These are phyloP conservation scores for Psilopsiagon aymara DNA, from an alignment of 2,113 vertebrate genomes.

Conservation along the genomic window DNA sequence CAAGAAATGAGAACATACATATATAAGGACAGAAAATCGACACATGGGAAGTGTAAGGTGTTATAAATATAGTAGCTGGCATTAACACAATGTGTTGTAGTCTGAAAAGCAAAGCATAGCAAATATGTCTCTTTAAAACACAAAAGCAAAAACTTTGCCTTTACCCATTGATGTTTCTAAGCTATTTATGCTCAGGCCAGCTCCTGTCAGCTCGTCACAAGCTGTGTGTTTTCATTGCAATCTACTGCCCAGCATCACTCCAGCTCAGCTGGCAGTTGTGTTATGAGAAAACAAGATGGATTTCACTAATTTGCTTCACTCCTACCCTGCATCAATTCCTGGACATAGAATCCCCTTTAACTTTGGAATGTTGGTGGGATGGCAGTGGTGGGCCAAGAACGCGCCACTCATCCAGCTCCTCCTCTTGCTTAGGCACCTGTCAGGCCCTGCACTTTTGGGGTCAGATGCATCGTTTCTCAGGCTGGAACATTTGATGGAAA, in stretches of 20 bases:
- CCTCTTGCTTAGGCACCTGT: not conserved
- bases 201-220: slow-evolving; percentile 52
- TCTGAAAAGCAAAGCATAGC: slow-evolving; percentile 30
- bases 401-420: not conserved
- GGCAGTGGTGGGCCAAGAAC: not conserved
- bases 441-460: not conserved
- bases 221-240: slow-evolving; percentile 45
- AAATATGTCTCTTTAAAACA: slow-evolving; percentile 12
- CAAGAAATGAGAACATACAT: not conserved
- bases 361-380: not conserved
- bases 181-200: slow-evolving; percentile 39
- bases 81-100: not conserved
- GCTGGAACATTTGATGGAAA: not conserved
- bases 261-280: slow-evolving; percentile 32
- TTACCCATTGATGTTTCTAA: slow-evolving; percentile 27
- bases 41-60: slow-evolving; percentile 7
- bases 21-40: not conserved
- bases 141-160: slow-evolving; percentile 27
- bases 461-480: not conserved
- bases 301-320: slow-evolving; percentile 15
- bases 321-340: not conserved
- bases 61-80: slow-evolving; percentile 18
- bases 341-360: not conserved
- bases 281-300: slow-evolving; percentile 30
- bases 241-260: slow-evolving; percentile 45